Evolutionary conservation across 2,888 invertebrate species (phyloP).

Genomic region (Cenopis cana): DNA sequence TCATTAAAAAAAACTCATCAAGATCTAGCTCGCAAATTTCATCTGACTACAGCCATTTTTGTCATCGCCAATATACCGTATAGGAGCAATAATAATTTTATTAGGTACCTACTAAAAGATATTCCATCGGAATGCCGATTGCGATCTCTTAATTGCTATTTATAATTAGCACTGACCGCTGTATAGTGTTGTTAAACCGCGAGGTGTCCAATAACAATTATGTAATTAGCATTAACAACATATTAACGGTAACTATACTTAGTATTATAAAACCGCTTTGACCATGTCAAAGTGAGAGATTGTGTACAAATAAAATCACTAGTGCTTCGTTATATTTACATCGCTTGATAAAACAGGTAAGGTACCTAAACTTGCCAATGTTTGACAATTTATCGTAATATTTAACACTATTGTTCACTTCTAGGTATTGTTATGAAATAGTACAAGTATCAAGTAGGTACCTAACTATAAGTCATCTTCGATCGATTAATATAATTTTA

Average conservation of each 20-base stretch:
- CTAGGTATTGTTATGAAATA: no score
- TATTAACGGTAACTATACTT: slow-evolving; percentile 10
- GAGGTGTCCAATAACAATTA: slow-evolving; percentile 23
- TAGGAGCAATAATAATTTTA: not conserved
- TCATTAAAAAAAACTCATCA: no score
- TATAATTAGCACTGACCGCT: slow-evolving; percentile 19
- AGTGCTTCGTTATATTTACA: not conserved
- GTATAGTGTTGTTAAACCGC: slow-evolving; percentile 18
- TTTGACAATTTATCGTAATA: no score
- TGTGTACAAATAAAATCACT: not conserved
- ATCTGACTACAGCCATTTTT: not conserved
- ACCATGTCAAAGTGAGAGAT: not conserved
- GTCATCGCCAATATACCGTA: not conserved
- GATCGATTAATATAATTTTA: no score
- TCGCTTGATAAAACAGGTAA: no score
- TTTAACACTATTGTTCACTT: no score
- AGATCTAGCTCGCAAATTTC: no score
- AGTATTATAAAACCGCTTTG: slow-evolving; percentile 7
- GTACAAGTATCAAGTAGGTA: no score
- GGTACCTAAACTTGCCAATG: no score
- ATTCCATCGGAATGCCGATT: slow-evolving; percentile 8
- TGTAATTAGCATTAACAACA: slow-evolving; percentile 19
- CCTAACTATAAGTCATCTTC: no score
- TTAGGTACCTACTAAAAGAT: not conserved
- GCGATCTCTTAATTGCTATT: slow-evolving; percentile 21